These are phyloP conservation scores for Onychomys torridus DNA, from an alignment of 2,797 vertebrate species.

Conservation along the genomic window DNA sequence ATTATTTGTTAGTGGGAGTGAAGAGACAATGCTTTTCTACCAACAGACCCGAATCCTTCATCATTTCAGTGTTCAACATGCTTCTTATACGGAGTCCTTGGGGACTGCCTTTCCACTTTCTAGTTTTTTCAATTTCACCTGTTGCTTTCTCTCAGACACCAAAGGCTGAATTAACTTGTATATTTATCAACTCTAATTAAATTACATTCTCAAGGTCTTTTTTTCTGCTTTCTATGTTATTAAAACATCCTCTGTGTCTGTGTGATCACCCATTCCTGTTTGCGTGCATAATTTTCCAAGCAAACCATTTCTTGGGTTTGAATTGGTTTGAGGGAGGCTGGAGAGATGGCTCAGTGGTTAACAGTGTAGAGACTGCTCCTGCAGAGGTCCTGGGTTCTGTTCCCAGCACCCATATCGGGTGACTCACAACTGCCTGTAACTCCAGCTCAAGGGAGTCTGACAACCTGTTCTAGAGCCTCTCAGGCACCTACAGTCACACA, in stretches of 20 bases:
- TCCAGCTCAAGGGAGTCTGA: neutral
- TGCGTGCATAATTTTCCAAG: neutral
- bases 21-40: conserved; percentile 36
- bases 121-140: neutral
- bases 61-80: neutral
- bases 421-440: neutral
- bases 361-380: neutral
- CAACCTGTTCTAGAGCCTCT: neutral
- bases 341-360: neutral
- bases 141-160: neutral
- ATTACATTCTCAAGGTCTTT: neutral
- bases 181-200: neutral
- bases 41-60: neutral
- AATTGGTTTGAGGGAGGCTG: neutral
- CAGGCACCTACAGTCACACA: neutral
- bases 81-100: neutral
- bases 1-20: neutral
- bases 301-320: neutral
- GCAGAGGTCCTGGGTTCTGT: neutral
- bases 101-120: neutral
- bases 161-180: neutral
- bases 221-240: neutral
- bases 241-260: neutral
- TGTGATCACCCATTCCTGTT: neutral
- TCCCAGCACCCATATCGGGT: neutral